phyloP scores from a whole-genome alignment of 2,888 invertebrate species.

The Marasmarcha lunaedactyla region DNA sequence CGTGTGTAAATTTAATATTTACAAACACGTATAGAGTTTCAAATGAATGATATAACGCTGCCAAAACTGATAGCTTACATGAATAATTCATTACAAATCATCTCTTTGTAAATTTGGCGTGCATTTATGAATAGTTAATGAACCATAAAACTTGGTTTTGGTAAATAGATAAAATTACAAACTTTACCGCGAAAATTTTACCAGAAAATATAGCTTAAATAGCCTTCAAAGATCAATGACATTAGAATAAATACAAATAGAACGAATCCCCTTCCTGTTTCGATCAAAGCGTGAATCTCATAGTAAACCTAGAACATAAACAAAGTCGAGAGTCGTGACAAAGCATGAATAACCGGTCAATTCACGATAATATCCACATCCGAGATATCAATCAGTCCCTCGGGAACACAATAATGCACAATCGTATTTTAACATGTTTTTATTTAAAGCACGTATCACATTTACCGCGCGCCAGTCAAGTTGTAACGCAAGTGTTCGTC shows the following conservation, averaged over 20 bases:
- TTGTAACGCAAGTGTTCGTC: conserved; percentile 31
- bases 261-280: background rate
- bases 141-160: too few species aligned
- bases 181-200: too few species aligned
- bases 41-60: background rate
- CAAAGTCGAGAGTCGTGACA: background rate
- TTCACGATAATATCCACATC: conserved; percentile 16
- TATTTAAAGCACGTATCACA: conserved; percentile 17
- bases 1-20: too few species aligned
- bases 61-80: background rate
- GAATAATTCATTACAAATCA: background rate
- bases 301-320: background rate
- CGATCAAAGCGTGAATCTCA: background rate
- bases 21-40: background rate
- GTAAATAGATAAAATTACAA: too few species aligned
- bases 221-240: too few species aligned
- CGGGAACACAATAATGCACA: conserved; percentile 47
- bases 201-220: too few species aligned
- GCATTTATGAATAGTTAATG: too few species aligned
- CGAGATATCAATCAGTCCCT: conserved; percentile 37
- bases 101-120: too few species aligned
- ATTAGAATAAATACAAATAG: too few species aligned
- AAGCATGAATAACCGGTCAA: conserved; percentile 11
- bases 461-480: background rate
- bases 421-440: conserved; percentile 32